A percentile compares a stretch with the other conserved stretches of the same genome.
Evolutionary conservation across 2,888 invertebrate genomes (phyloP).

Genomic region (Gymnocheta viridis): DNA sequence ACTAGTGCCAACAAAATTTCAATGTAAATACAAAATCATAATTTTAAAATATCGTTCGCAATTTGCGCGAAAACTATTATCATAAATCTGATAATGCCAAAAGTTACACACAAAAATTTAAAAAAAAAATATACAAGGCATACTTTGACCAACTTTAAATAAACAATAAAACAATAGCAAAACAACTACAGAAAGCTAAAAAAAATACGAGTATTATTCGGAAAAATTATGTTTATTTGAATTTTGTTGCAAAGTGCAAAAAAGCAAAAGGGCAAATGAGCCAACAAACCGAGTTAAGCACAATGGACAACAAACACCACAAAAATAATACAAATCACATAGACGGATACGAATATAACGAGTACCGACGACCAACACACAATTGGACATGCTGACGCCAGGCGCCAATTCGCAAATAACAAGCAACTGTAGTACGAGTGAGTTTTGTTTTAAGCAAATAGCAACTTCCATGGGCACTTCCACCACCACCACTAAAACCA

Average conservation of each 20-base stretch:
- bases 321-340: slow-evolving; percentile 55
- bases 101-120: slow-evolving; percentile 35
- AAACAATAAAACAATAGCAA: slow-evolving; percentile 48
- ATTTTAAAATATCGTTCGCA: slow-evolving; percentile 60
- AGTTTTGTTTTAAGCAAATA: slow-evolving; percentile 31
- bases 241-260: slow-evolving; percentile 60
- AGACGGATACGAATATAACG: slow-evolving; percentile 56
- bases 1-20: slow-evolving; percentile 3
- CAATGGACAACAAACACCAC: slow-evolving; percentile 35
- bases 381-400: slow-evolving; percentile 74
- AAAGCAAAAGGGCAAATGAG: slow-evolving; percentile 66
- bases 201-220: neutral
- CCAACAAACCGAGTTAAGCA: slow-evolving; percentile 62
- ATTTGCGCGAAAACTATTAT: slow-evolving; percentile 67
- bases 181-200: slow-evolving; percentile 15
- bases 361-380: slow-evolving; percentile 65
- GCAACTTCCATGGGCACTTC: slow-evolving; percentile 30
- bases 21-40: slow-evolving; percentile 35
- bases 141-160: slow-evolving; percentile 33
- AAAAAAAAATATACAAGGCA: neutral
- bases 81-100: slow-evolving; percentile 66
- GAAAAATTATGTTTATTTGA: slow-evolving; percentile 55
- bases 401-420: slow-evolving; percentile 74
- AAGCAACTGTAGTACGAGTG: slow-evolving; percentile 45
- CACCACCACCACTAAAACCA: slow-evolving; percentile 25